Evolutionary conservation across 2,888 invertebrate species (phyloP).

Genomic region (Melanostoma scalare): DNA sequence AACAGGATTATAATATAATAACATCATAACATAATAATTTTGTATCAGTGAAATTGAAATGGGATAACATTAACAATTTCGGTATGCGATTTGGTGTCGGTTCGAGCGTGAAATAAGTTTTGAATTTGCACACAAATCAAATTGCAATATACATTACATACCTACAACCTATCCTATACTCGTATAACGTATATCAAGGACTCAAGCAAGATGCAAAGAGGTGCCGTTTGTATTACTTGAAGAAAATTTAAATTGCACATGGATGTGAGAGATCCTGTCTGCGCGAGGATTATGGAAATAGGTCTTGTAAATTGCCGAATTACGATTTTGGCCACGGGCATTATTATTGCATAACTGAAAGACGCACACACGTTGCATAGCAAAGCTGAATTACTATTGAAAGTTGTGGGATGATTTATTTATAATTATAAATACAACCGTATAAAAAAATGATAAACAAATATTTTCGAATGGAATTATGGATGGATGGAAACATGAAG

Average conservation of each 20-base stretch:
- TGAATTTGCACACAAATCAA: conserved; percentile 74
- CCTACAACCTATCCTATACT: too few relatives aligned
- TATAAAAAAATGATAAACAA: too few relatives aligned
- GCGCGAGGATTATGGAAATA: conserved; percentile 27
- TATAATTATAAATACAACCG: too few relatives aligned
- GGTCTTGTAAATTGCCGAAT: conserved; percentile 30
- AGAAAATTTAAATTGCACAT: conserved; percentile 37
- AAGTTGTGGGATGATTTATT: conserved; percentile 1
- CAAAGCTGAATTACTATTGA: conserved; percentile 8
- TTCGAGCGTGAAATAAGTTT: conserved; percentile 74
- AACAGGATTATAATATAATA: conserved; percentile 10
- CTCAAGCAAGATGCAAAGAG: conserved; percentile 5
- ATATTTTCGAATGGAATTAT: too few relatives aligned
- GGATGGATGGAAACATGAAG: too few relatives aligned
- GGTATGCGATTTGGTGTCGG: conserved; percentile 67
- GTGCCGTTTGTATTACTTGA: conserved; percentile 7
- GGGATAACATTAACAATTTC: conserved; percentile 59
- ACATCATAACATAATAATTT: conserved; percentile 34
- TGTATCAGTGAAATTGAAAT: conserved; percentile 41
- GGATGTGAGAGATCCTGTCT: not conserved
- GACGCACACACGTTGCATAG: not conserved
- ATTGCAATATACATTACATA: conserved; percentile 58
- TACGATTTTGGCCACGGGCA: conserved; percentile 24
- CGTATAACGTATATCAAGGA: not conserved
- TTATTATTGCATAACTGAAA: conserved; percentile 1